Evolutionary conservation across 2,888 invertebrate species (phyloP).

Genomic region (Pheosia tremula): DNA sequence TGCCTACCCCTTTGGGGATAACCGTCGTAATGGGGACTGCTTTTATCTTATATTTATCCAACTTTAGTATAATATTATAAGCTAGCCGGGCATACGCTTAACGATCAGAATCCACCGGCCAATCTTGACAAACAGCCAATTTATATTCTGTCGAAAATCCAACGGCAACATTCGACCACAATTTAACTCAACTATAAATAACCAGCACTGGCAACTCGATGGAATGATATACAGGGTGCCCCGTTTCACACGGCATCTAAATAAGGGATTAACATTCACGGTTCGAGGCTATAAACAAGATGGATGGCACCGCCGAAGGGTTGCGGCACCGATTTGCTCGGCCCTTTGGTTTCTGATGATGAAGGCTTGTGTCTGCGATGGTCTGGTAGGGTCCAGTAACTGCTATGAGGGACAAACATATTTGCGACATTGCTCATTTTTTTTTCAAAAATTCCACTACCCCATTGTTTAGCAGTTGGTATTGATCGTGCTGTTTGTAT

Average conservation of each 20-base stretch:
- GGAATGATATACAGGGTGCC: conserved; percentile 11
- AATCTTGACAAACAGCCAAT: conserved; percentile 13
- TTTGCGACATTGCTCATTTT: too few species aligned
- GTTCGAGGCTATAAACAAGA: conserved; percentile 34
- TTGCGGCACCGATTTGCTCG: conserved; percentile 31
- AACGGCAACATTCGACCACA: conserved; percentile 6
- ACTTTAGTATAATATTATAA: too few species aligned
- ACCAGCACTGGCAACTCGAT: conserved; percentile 9
- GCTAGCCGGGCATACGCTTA: too few species aligned
- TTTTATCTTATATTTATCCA: too few species aligned
- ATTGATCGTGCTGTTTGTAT: too few species aligned
- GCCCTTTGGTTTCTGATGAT: conserved; percentile 21
- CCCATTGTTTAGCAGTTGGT: too few species aligned
- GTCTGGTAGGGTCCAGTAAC: background rate
- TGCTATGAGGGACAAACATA: too few species aligned
- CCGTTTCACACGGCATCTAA: conserved; percentile 9
- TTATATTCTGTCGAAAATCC: conserved; percentile 8
- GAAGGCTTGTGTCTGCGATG: conserved; percentile 11
- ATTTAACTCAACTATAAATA: conserved; percentile 14
- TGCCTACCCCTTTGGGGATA: too few species aligned
- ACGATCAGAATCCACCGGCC: background rate
- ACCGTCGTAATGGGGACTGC: too few species aligned
- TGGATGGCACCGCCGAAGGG: conserved; percentile 26
- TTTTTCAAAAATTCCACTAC: too few species aligned
- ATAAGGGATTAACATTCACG: conserved; percentile 37